A percentile compares a stretch with the other conserved stretches of the same genome.
Evolutionary conservation across 2,888 invertebrate genomes (phyloP).

Genomic region (Scotopteryx bipunctaria): DNA sequence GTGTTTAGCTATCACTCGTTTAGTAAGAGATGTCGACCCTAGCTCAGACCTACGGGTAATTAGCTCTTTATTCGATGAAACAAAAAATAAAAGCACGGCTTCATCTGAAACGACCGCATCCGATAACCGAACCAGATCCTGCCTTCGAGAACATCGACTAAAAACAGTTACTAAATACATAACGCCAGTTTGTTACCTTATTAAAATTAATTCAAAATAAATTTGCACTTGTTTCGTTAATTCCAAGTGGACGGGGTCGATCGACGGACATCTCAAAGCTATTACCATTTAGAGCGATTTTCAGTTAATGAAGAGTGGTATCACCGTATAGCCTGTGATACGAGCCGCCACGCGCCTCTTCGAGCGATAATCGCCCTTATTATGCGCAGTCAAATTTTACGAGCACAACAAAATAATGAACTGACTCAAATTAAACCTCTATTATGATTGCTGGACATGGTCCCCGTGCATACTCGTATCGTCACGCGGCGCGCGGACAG

Average conservation of each 20-base stretch:
- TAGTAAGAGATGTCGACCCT: slow-evolving; percentile 66
- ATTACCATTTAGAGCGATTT: slow-evolving; percentile 78
- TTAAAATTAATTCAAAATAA: slow-evolving; percentile 71
- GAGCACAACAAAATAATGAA: slow-evolving; percentile 74
- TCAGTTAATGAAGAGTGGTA: slow-evolving; percentile 74
- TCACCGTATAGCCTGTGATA: slow-evolving; percentile 58
- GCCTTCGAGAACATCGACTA: slow-evolving; percentile 54
- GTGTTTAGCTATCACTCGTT: slow-evolving; percentile 72
- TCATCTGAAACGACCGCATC: slow-evolving; percentile 48
- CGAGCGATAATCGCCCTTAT: slow-evolving; percentile 74
- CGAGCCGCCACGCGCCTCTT: slow-evolving; percentile 62
- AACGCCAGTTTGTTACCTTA: slow-evolving; percentile 65
- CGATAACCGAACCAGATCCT: slow-evolving; percentile 48
- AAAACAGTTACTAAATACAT: slow-evolving; percentile 62
- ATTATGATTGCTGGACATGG: slow-evolving; percentile 62
- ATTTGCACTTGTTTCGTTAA: slow-evolving; percentile 70
- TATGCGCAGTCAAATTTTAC: slow-evolving; percentile 81
- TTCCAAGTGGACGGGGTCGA: slow-evolving; percentile 56
- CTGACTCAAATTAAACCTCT: slow-evolving; percentile 70
- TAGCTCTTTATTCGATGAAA: slow-evolving; percentile 45
- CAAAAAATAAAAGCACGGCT: slow-evolving; percentile 38
- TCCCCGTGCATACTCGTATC: slow-evolving; percentile 61
- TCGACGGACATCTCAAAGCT: slow-evolving; percentile 56
- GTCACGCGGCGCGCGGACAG: slow-evolving; percentile 58
- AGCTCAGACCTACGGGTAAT: slow-evolving; percentile 49